These are phyloP conservation scores for Brachyptera putata DNA, from an alignment of 2,888 invertebrate genomes.

Conservation along the genomic window DNA sequence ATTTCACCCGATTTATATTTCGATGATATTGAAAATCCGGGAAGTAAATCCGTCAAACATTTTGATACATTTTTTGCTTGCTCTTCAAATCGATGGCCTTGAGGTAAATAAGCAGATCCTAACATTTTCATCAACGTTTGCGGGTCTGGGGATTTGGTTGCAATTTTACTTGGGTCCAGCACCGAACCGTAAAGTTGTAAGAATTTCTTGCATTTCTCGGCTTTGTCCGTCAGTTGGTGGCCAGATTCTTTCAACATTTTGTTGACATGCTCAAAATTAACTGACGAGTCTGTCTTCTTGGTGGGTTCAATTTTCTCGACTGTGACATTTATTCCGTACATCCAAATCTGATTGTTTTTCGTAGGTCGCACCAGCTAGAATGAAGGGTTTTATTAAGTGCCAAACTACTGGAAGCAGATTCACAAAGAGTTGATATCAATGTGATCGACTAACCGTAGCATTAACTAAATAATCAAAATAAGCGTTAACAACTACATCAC, in stretches of 20 bases:
- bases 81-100: constrained; percentile 30
- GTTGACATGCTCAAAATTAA: constrained; percentile 36
- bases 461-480: too few species aligned
- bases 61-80: constrained; percentile 33
- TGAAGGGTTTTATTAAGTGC: background rate
- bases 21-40: constrained; percentile 22
- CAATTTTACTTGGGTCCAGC: constrained; percentile 22
- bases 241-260: constrained; percentile 36
- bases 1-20: constrained; percentile 27
- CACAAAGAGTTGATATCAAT: too few species aligned
- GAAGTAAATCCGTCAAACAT: constrained; percentile 33
- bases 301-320: constrained; percentile 36
- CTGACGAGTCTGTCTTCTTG: constrained; percentile 17
- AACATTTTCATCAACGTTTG: constrained; percentile 35
- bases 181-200: constrained; percentile 33
- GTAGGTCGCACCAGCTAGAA: constrained; percentile 33
- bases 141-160: constrained; percentile 31
- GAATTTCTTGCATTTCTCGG: constrained; percentile 37
- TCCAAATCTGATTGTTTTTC: constrained; percentile 43
- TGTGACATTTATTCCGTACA: constrained; percentile 45
- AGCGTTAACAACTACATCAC: too few species aligned
- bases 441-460: too few species aligned
- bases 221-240: constrained; percentile 36
- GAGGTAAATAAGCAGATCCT: constrained; percentile 33
- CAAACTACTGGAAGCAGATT: too few species aligned